These are phyloP conservation scores for Ceratina australensis DNA, from an alignment of 1,140 invertebrate genomes.

Conservation along the genomic window DNA sequence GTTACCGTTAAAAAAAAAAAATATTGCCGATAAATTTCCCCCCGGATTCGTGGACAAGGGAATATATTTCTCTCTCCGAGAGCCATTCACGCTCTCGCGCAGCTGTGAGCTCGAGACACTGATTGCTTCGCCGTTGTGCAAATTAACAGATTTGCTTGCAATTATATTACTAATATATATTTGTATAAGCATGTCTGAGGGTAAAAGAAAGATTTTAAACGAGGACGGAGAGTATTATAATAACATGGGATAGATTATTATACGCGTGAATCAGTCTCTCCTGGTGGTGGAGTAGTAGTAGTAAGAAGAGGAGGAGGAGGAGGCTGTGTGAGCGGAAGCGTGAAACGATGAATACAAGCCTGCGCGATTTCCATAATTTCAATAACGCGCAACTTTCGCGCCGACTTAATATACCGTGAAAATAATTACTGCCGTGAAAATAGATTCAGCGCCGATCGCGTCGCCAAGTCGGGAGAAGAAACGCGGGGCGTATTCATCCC, in stretches of 20 bases:
- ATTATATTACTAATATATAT: too few relatives aligned
- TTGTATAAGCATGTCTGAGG: too few relatives aligned
- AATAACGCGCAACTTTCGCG: conserved; percentile 33
- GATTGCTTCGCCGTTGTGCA: conserved; percentile 15
- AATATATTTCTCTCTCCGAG: conserved; percentile 30
- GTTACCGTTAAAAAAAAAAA: conserved; percentile 22
- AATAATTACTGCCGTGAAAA: conserved; percentile 46
- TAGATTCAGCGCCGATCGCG: conserved; percentile 12
- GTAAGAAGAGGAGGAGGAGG: too few relatives aligned
- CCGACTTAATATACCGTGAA: conserved; percentile 31
- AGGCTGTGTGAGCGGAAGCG: conserved; percentile 22
- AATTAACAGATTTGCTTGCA: conserved; percentile 42
- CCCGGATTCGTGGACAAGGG: conserved; percentile 10
- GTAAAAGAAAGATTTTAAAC: neutral
- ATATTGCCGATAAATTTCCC: conserved; percentile 56
- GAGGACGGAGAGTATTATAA: neutral
- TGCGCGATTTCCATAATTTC: conserved; percentile 34
- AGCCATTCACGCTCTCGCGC: neutral
- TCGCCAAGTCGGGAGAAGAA: conserved; percentile 3
- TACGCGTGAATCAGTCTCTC: conserved; percentile 1
- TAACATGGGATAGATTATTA: neutral
- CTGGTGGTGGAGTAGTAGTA: too few relatives aligned
- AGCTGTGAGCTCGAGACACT: conserved; percentile 1
- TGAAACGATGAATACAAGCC: conserved; percentile 21
- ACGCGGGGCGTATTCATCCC: neutral